A percentile compares a stretch with the other conserved stretches of the same genome.
phyloP scores from a whole-genome alignment of 2,113 vertebrate species.

The Campylorhamphus procurvoides region DNA sequence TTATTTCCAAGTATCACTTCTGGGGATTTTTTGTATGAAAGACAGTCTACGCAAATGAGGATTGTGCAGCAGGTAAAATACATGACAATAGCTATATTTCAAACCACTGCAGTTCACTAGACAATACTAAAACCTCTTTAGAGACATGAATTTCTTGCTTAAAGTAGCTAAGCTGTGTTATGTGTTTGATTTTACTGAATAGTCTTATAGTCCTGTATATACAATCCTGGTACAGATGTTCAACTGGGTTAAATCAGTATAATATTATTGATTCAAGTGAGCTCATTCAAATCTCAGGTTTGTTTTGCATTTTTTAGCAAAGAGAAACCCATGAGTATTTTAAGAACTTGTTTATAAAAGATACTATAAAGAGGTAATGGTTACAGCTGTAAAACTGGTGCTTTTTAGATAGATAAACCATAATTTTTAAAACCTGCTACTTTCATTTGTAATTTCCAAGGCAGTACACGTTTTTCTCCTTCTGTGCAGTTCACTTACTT shows the following conservation, averaged over 20 bases:
- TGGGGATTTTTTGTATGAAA: not conserved
- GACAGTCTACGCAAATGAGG: not conserved
- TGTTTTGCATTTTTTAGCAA: not conserved
- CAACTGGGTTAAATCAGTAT: not conserved
- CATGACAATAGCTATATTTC: not conserved
- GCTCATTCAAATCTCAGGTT: not conserved
- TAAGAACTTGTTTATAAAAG: conserved; percentile 13
- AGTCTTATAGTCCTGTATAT: not conserved
- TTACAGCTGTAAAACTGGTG: not conserved
- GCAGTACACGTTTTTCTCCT: not conserved
- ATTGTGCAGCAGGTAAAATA: not conserved
- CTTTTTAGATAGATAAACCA: not conserved
- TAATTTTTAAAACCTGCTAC: not conserved
- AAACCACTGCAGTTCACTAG: not conserved
- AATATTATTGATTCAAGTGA: conserved; percentile 18
- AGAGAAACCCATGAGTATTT: not conserved
- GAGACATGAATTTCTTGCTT: not conserved
- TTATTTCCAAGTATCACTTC: not conserved
- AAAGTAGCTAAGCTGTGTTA: not conserved
- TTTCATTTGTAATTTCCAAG: not conserved
- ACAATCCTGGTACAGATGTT: not conserved
- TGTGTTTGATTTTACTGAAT: not conserved
- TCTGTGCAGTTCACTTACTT: not conserved
- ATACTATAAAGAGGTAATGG: not conserved
- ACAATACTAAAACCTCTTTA: not conserved